phyloP scores from a whole-genome alignment of 2,797 vertebrate genomes.

The Aulostomus chinensis region DNA sequence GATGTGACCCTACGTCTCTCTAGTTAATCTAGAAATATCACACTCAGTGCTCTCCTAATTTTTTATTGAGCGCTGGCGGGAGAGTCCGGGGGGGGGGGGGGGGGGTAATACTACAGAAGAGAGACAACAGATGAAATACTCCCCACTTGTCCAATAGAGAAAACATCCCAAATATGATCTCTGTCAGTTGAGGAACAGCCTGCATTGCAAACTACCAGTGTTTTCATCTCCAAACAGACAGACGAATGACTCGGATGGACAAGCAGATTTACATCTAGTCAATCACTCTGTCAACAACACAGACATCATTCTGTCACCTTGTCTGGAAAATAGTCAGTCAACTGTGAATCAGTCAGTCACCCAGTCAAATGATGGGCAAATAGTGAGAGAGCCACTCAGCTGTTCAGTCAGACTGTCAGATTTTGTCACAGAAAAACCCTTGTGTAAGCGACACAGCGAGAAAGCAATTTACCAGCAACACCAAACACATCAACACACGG shows the following conservation, averaged over 20 bases:
- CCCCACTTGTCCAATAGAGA: too few relatives aligned
- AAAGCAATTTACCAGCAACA: slow-evolving; percentile 26
- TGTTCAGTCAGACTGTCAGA: slow-evolving; percentile 49
- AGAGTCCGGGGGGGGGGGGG: too few relatives aligned
- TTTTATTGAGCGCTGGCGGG: too few relatives aligned
- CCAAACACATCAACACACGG: not conserved
- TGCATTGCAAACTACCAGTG: too few relatives aligned
- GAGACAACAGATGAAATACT: too few relatives aligned
- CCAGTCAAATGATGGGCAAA: slow-evolving; percentile 31
- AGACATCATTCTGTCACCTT: slow-evolving; percentile 29
- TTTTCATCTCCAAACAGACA: too few relatives aligned
- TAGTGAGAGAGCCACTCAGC: slow-evolving; percentile 40
- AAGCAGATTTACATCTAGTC: slow-evolving; percentile 23
- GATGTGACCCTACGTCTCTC: too few relatives aligned
- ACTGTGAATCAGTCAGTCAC: slow-evolving; percentile 28
- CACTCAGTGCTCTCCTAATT: too few relatives aligned
- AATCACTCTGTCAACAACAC: slow-evolving; percentile 14
- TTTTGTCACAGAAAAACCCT: slow-evolving; percentile 48
- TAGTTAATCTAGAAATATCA: too few relatives aligned
- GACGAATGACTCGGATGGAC: slow-evolving; percentile 6
- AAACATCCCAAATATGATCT: too few relatives aligned
- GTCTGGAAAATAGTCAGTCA: slow-evolving; percentile 35
- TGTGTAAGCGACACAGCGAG: slow-evolving; percentile 16
- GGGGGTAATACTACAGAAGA: too few relatives aligned
- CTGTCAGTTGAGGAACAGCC: too few relatives aligned